phyloP scores from a whole-genome alignment of 2,888 invertebrate species.

The Morpho achilles region DNA sequence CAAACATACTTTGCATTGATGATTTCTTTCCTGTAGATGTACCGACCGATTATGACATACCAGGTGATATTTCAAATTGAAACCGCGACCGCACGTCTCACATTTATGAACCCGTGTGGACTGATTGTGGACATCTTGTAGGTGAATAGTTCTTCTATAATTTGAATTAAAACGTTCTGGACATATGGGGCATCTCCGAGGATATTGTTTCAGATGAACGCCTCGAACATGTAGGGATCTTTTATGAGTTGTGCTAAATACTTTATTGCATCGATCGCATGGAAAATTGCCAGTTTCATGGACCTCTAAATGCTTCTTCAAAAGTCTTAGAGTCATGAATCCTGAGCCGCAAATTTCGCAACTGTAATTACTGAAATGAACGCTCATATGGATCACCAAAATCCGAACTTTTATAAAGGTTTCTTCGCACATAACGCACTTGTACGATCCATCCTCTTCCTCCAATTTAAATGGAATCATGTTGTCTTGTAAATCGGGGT shows the following conservation, averaged over 20 bases:
- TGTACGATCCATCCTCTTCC: constrained; percentile 45
- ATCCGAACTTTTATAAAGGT: constrained; percentile 63
- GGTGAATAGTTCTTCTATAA: constrained; percentile 66
- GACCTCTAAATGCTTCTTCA: constrained; percentile 68
- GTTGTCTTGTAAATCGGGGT: constrained; percentile 62
- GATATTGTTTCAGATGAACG: constrained; percentile 64
- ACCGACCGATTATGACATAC: constrained; percentile 67
- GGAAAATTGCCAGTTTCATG: constrained; percentile 67
- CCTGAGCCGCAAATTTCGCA: constrained; percentile 70
- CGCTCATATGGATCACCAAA: constrained; percentile 70
- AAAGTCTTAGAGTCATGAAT: constrained; percentile 63
- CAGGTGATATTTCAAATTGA: constrained; percentile 65
- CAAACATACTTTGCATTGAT: constrained; percentile 73
- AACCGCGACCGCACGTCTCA: constrained; percentile 63
- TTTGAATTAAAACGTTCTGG: constrained; percentile 70
- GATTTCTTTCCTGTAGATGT: constrained; percentile 70
- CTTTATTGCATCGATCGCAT: constrained; percentile 62
- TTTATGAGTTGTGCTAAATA: constrained; percentile 64
- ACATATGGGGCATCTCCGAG: constrained; percentile 64
- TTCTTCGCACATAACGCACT: constrained; percentile 61
- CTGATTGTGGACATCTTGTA: constrained; percentile 69
- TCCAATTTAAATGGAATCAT: constrained; percentile 66
- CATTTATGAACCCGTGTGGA: constrained; percentile 68
- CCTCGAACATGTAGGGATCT: constrained; percentile 60
- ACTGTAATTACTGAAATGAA: constrained; percentile 70